phyloP scores from a whole-genome alignment of 2,797 vertebrate species.

The Ptychadena robeensis region DNA sequence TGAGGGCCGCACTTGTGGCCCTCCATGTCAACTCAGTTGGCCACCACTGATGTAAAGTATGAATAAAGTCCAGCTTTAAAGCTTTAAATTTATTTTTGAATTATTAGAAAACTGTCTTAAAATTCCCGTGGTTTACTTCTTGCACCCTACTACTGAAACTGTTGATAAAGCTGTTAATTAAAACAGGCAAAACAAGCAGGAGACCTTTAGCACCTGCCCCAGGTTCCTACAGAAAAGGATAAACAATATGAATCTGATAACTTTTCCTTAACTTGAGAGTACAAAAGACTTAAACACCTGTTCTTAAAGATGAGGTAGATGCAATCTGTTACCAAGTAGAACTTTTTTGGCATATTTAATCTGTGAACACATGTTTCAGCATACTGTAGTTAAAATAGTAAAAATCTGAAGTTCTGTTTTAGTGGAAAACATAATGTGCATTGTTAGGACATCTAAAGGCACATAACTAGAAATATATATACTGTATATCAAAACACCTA shows the following conservation, averaged over 20 bases:
- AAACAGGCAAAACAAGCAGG: background rate
- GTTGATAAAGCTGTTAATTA: background rate
- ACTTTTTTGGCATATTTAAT: constrained; percentile 45
- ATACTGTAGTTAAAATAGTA: constrained; percentile 9
- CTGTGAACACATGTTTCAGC: constrained; percentile 30
- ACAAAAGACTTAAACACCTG: constrained; percentile 40
- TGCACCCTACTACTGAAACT: background rate
- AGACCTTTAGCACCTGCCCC: background rate
- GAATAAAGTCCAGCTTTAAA: too few species aligned
- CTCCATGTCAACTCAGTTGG: too few species aligned
- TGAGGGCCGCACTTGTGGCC: too few species aligned
- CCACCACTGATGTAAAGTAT: too few species aligned
- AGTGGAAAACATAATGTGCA: constrained; percentile 1
- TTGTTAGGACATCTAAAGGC: too few species aligned
- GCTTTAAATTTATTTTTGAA: too few species aligned
- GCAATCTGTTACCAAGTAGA: constrained; percentile 61
- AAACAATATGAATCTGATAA: background rate
- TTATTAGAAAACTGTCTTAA: background rate
- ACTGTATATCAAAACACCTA: too few species aligned
- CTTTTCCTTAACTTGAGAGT: constrained; percentile 60
- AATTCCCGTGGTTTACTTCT: background rate
- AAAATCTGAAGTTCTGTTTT: background rate
- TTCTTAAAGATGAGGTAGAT: constrained; percentile 16
- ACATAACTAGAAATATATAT: too few species aligned
- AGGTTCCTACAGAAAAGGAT: background rate